phyloP scores from a whole-genome alignment of 2,888 invertebrate genomes.

The Lepidonotus clava region DNA sequence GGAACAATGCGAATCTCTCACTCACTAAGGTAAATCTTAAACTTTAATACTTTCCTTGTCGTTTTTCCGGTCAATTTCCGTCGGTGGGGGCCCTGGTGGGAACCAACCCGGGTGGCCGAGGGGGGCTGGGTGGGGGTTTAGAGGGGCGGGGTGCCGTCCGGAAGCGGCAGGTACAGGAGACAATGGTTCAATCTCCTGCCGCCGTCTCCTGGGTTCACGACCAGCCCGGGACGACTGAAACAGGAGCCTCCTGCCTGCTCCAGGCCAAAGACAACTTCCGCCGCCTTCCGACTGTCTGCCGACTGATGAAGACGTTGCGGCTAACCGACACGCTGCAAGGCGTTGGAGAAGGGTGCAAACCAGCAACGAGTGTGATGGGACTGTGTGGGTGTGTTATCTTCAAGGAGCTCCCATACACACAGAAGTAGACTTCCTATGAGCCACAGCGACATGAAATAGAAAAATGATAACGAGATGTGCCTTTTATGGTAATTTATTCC shows the following conservation, averaged over 20 bases:
- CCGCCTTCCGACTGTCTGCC: background rate
- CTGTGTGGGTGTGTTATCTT: too few species aligned
- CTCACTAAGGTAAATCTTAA: background rate
- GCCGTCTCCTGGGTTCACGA: background rate
- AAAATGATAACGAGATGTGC: too few species aligned
- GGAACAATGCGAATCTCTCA: too few species aligned
- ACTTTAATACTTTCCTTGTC: conserved; percentile 38
- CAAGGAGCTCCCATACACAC: too few species aligned
- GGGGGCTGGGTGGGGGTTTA: too few species aligned
- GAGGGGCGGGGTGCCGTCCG: background rate
- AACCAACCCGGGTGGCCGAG: background rate
- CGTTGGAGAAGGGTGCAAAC: too few species aligned
- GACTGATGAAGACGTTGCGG: conserved; percentile 1
- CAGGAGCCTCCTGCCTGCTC: background rate
- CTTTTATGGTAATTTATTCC: too few species aligned
- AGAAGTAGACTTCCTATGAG: too few species aligned
- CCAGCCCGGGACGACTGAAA: conserved; percentile 5
- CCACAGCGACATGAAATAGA: too few species aligned
- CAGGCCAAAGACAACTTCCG: conserved; percentile 34
- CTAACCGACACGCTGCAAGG: conserved; percentile 23
- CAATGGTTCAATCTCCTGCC: conserved; percentile 31
- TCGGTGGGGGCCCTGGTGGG: background rate
- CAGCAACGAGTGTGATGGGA: too few species aligned
- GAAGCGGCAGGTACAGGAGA: background rate
- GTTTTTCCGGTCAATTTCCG: conserved; percentile 42